Conservation (phyloP, 1,140 invertebrate genomes). For the Drosophila cardini region DNA sequence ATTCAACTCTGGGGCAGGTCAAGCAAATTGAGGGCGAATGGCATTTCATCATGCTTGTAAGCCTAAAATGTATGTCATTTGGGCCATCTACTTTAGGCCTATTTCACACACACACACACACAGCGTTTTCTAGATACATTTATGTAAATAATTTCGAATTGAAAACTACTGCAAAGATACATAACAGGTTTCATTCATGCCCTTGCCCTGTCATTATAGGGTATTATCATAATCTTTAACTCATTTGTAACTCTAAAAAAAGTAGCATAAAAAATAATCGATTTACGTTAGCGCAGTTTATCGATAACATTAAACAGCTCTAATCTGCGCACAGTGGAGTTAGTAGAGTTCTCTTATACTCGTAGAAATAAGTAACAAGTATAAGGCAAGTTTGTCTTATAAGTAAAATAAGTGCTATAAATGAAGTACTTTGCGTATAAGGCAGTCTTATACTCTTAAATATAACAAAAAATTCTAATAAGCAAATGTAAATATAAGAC, state of each 20-base stretch:
- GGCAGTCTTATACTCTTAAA: too few relatives aligned
- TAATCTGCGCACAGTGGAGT: neutral
- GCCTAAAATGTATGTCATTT: conserved; percentile 31
- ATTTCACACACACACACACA: conserved; percentile 32
- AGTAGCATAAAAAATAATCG: neutral
- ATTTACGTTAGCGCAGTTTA: neutral
- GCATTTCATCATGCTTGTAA: conserved; percentile 42
- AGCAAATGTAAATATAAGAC: neutral
- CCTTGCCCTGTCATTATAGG: conserved; percentile 24
- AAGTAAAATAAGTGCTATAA: too few relatives aligned
- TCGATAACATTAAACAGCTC: neutral
- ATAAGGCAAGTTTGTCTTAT: neutral
- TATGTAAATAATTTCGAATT: conserved; percentile 48
- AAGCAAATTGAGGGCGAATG: conserved; percentile 52
- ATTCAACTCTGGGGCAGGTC: conserved; percentile 46
- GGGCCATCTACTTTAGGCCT: conserved; percentile 47
- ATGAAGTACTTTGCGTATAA: too few relatives aligned
- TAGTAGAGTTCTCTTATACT: neutral
- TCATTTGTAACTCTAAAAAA: conserved; percentile 9
- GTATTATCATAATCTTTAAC: conserved; percentile 19
- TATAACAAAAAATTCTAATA: too few relatives aligned
- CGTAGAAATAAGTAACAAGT: neutral
- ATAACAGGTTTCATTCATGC: conserved; percentile 68
- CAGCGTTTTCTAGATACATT: conserved; percentile 15
- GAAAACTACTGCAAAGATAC: conserved; percentile 36